Base-by-base conservation (phyloP, 2,888 invertebrate genomes). In the Drosophila putrida region DNA sequence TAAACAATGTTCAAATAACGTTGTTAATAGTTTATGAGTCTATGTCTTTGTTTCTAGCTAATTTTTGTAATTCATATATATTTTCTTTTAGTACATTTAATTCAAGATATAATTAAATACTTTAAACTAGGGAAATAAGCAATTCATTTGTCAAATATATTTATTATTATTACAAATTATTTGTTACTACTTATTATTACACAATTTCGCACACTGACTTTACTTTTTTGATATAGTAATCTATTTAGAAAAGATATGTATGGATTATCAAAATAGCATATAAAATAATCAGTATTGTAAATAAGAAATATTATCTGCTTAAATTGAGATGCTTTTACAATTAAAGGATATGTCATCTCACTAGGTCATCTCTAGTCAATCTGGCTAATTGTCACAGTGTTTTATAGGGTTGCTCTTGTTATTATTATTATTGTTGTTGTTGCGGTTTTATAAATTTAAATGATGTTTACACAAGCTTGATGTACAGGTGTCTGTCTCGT, bases 401-500 rank as follows among this genome's bases (percentile, higher is more conserved):
- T 55, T 25, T 63, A 31, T 44, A 41, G 27, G 36, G 62, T 20
- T 60, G 59, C 9, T 70, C 46, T 46, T 46, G 28, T 44, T 55
- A 44, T 35, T 55, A 27, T 58, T 43, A 20, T 54, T 62, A 44
- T 57, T 70, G 55, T 58, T 62, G 51, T 31, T 71, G 62, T 51
- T 76, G 80, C 31, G 82, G 80, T 65, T 85, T 77, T 77, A 77
- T 82, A 75, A 71, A 82, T 85, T 80, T 71, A 81, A 81, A 87
- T 88, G 69, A 68, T 82, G 70, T 78, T 78, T 80, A 62, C 80
- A 50, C 58, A 44, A 57, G 59, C 54, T 67, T 62, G 46, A 41
- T 50, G 54, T 36, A 44, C 41, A 38, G 46, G 55, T 70, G 68
- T 58, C 49, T 71, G 65, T 54, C 60, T 55, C 41, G 25, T 35